phyloP scores from a whole-genome alignment of 1,140 invertebrate species.

The Macrosteles quadrilineatus region DNA sequence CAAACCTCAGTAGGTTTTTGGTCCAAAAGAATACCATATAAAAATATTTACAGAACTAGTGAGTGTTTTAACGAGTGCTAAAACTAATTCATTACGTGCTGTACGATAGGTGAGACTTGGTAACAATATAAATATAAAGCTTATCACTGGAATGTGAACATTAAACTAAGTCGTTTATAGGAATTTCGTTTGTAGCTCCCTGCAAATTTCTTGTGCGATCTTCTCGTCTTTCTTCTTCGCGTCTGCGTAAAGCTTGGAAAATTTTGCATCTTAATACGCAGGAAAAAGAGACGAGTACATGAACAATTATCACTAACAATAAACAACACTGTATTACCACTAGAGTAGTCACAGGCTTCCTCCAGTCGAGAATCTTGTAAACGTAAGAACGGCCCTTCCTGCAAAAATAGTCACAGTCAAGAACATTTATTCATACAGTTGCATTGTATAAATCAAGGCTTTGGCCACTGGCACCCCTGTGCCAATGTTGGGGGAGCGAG shows the following conservation, averaged over 20 bases:
- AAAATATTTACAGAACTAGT: too few relatives aligned
- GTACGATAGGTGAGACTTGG: too few relatives aligned
- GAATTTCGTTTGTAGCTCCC: slow-evolving; percentile 13
- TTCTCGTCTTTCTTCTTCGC: not conserved
- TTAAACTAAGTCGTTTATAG: slow-evolving; percentile 8
- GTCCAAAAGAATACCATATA: too few relatives aligned
- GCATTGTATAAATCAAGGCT: too few relatives aligned
- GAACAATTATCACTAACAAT: slow-evolving; percentile 53
- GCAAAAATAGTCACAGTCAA: slow-evolving; percentile 48
- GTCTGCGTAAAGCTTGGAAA: not conserved
- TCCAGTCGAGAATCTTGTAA: slow-evolving; percentile 70
- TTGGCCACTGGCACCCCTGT: too few relatives aligned
- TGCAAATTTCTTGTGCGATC: not conserved
- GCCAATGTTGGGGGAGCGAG: too few relatives aligned
- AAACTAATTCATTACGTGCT: too few relatives aligned
- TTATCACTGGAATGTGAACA: too few relatives aligned
- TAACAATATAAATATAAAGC: too few relatives aligned
- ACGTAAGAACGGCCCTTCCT: slow-evolving; percentile 61
- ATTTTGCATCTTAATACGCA: not conserved
- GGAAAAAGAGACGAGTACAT: slow-evolving; percentile 45
- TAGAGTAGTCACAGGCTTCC: slow-evolving; percentile 52
- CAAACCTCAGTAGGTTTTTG: too few relatives aligned
- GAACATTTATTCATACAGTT: too few relatives aligned
- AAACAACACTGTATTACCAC: slow-evolving; percentile 56
- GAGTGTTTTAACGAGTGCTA: too few relatives aligned